phyloP scores from a whole-genome alignment of 2,797 vertebrate species.

The Sebastes steindachneri region DNA sequence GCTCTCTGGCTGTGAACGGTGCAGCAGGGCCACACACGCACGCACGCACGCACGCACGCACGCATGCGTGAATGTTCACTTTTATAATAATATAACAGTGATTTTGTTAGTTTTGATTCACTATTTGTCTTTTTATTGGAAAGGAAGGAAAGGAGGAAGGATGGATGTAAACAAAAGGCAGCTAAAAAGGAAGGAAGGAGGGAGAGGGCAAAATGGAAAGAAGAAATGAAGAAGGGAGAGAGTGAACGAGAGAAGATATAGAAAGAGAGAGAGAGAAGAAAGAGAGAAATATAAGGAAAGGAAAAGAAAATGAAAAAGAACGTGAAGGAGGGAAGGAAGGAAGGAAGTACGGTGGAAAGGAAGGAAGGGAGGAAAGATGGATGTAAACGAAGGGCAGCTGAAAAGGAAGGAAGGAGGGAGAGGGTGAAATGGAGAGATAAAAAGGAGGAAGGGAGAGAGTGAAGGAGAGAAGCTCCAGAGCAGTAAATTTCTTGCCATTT shows the following conservation, averaged over 20 bases:
- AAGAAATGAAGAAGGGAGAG: too few relatives aligned
- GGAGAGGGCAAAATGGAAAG: too few relatives aligned
- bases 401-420: background rate
- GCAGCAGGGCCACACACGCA: conserved; percentile 1
- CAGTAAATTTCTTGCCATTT: conserved; percentile 74
- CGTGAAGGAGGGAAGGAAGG: background rate
- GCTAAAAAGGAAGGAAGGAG: too few relatives aligned
- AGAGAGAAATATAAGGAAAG: too few relatives aligned
- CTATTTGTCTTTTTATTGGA: too few relatives aligned
- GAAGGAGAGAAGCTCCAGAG: conserved; percentile 56
- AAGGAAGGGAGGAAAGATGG: background rate
- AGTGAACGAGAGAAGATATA: too few relatives aligned
- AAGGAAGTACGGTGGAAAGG: background rate
- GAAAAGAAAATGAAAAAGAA: background rate
- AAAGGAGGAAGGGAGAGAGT: background rate
- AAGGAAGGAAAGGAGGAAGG: too few relatives aligned
- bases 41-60: background rate
- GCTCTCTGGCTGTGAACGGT: conserved; percentile 45
- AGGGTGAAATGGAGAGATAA: background rate
- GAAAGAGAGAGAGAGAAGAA: too few relatives aligned
- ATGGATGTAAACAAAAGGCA: too few relatives aligned
- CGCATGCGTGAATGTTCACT: background rate
- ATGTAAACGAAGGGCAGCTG: background rate
- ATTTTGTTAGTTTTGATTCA: background rate
- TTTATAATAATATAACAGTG: background rate